A percentile compares a stretch with the other conserved stretches of the same genome.
Conservation (phyloP, 1,140 invertebrate species). For the Sycobia sp. region DNA sequence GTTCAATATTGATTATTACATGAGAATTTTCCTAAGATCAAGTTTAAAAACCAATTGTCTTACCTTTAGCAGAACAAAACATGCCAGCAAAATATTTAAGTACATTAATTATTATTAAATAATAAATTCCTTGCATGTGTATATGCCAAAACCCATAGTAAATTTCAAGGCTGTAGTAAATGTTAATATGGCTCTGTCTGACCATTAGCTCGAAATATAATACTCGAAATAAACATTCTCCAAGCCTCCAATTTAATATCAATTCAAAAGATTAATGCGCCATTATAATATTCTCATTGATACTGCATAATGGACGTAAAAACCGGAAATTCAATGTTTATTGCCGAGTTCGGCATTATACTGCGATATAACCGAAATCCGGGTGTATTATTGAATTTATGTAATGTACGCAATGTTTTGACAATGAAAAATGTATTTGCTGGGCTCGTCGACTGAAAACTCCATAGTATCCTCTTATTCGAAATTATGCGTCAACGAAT, state of each 20-base stretch:
- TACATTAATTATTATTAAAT: too few relatives aligned
- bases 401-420: not conserved
- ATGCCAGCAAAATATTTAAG: too few relatives aligned
- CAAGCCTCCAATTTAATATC: constrained; percentile 4
- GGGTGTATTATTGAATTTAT: constrained; percentile 1
- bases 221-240: not conserved
- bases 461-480: too few relatives aligned
- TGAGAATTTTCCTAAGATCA: too few relatives aligned
- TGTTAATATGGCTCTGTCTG: too few relatives aligned
- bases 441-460: not conserved
- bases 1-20: too few relatives aligned
- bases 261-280: constrained; percentile 11
- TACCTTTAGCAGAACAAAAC: too few relatives aligned
- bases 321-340: constrained; percentile 12
- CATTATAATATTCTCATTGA: constrained; percentile 9
- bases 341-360: not conserved
- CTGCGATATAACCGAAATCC: not conserved
- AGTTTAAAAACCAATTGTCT: too few relatives aligned
- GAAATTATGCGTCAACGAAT: too few relatives aligned
- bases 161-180: too few relatives aligned
- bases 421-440: constrained; percentile 13
- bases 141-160: too few relatives aligned
- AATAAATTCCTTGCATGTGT: too few relatives aligned
- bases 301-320: not conserved
- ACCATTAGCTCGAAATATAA: not conserved